Conservation (phyloP, 2,888 invertebrate species). For the Drosophila nr. perissopoda region DNA sequence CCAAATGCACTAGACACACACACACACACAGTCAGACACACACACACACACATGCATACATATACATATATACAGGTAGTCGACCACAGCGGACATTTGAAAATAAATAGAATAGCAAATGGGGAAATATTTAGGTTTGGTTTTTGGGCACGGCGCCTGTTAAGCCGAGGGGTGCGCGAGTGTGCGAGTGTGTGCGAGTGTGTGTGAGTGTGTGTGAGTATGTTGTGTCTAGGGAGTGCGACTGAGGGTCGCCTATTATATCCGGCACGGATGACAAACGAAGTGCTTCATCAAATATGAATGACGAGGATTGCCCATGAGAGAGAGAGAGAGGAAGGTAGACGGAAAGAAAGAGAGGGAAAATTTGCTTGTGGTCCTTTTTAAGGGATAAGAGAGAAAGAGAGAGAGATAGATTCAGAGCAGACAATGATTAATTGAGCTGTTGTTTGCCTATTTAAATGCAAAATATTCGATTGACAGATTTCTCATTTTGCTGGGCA, state of each 20-base stretch:
- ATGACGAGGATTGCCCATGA: slow-evolving; percentile 27
- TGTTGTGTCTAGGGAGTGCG: slow-evolving; percentile 11
- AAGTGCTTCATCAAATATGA: slow-evolving; percentile 76
- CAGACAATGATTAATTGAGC: slow-evolving; percentile 77
- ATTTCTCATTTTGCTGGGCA: slow-evolving; percentile 1
- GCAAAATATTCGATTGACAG: slow-evolving; percentile 18
- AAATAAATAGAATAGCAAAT: slow-evolving; percentile 39
- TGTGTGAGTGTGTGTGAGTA: background rate
- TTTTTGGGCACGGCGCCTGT: slow-evolving; percentile 44
- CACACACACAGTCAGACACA: background rate
- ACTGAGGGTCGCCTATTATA: slow-evolving; percentile 48
- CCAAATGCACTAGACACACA: slow-evolving; percentile 24
- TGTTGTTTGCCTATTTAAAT: slow-evolving; percentile 63
- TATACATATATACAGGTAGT: slow-evolving; percentile 37
- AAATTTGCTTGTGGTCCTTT: slow-evolving; percentile 15
- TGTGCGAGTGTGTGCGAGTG: background rate
- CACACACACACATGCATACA: background rate
- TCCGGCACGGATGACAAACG: slow-evolving; percentile 41
- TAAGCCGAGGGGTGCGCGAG: slow-evolving; percentile 10
- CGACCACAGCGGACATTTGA: slow-evolving; percentile 46
- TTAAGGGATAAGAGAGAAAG: background rate
- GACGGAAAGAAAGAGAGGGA: background rate
- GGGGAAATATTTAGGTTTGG: slow-evolving; percentile 21
- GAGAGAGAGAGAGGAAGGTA: background rate
- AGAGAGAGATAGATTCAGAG: slow-evolving; percentile 51